phyloP scores from a whole-genome alignment of 2,797 vertebrate species.

The Brachyalestes nurse region DNA sequence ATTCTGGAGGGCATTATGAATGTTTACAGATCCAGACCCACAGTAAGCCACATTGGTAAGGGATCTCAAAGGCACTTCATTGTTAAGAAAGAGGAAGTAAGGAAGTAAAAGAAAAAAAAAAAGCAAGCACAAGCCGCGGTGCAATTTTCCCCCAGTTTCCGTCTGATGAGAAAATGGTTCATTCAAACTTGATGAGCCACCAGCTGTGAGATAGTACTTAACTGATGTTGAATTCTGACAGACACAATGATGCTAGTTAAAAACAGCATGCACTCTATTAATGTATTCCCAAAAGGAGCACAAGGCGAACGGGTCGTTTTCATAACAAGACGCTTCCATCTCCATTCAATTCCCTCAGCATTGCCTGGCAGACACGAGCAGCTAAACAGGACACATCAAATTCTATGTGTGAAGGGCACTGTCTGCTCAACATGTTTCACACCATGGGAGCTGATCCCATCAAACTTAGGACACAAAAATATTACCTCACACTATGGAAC shows the following conservation, averaged over 20 bases:
- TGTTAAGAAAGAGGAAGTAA: neutral
- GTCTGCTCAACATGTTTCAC: constrained; percentile 10
- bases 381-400: constrained; percentile 15
- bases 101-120: neutral
- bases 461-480: constrained; percentile 5
- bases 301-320: constrained; percentile 45
- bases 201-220: constrained; percentile 62
- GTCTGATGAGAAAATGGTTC: constrained; percentile 49
- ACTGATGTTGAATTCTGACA: constrained; percentile 59
- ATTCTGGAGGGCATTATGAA: neutral
- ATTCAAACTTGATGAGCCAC: constrained; percentile 60
- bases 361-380: constrained; percentile 11
- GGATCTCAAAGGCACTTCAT: neutral
- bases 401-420: constrained; percentile 37
- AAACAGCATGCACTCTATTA: constrained; percentile 67
- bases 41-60: neutral
- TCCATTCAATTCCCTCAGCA: constrained; percentile 56
- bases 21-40: neutral
- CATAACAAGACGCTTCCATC: constrained; percentile 49
- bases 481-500: neutral
- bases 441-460: neutral
- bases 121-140: neutral
- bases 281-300: constrained; percentile 51
- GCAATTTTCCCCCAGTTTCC: neutral
- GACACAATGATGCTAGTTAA: constrained; percentile 57